Conservation (phyloP, 2,113 vertebrate species). For the Chloropsis hardwickii region DNA sequence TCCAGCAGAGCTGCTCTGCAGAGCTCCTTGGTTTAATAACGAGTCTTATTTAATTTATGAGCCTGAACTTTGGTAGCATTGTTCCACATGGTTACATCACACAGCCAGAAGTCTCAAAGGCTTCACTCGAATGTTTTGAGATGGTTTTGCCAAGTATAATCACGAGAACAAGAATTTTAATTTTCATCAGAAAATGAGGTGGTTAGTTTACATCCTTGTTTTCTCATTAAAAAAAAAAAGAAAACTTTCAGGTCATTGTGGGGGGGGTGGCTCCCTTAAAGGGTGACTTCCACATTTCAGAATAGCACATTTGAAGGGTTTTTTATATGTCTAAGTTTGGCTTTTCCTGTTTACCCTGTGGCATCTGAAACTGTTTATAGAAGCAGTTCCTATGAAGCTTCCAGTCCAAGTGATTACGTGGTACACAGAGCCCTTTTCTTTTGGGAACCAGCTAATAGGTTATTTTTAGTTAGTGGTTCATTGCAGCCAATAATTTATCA, state of each 20-base stretch:
- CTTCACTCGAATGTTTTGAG: not conserved
- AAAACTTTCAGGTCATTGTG: not conserved
- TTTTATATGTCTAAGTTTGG: slow-evolving; percentile 48
- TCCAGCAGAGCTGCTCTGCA: not conserved
- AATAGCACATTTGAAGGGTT: not conserved
- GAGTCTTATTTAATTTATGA: not conserved
- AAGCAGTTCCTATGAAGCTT: slow-evolving; percentile 12
- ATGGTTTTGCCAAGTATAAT: not conserved
- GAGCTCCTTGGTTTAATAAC: not conserved
- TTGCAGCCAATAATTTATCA: not conserved
- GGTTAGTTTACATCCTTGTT: not conserved
- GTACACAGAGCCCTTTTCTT: slow-evolving; percentile 51
- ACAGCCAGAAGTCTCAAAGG: not conserved
- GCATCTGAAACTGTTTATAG: slow-evolving; percentile 57
- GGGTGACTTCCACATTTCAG: not conserved
- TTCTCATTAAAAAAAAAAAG: not conserved
- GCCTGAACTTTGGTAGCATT: slow-evolving; percentile 31
- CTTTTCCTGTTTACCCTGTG: slow-evolving; percentile 61
- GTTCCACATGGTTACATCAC: not conserved
- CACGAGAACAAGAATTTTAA: not conserved
- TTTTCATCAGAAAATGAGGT: not conserved
- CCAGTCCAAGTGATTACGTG: slow-evolving; percentile 23
- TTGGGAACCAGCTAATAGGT: slow-evolving; percentile 19
- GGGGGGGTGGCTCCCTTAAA: not conserved
- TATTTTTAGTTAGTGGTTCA: slow-evolving; percentile 40